These are phyloP conservation scores for Acrossocheilus fasciatus DNA, from an alignment of 2,797 vertebrate genomes.

Conservation along the genomic window DNA sequence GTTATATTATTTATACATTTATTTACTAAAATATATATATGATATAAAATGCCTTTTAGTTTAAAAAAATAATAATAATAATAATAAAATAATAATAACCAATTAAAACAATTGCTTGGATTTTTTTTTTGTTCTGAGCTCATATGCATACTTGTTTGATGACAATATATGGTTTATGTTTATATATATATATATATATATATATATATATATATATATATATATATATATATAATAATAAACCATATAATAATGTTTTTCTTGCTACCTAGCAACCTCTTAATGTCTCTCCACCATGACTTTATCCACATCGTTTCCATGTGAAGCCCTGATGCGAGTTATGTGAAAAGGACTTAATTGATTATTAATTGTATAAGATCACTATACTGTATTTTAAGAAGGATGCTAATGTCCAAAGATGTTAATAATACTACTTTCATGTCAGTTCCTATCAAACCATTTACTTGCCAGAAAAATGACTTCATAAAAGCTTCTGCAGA, in stretches of 20 bases:
- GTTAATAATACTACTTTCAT: constrained; percentile 1
- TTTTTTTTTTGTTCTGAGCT: background rate
- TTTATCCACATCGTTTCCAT: background rate
- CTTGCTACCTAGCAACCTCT: background rate
- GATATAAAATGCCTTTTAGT: background rate
- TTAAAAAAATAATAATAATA: background rate
- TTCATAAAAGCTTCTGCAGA: constrained; percentile 28
- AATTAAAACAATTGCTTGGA: background rate
- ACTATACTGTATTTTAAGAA: background rate
- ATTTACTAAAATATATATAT: background rate
- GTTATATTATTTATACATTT: background rate
- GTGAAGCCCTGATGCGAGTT: background rate
- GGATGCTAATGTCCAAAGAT: background rate
- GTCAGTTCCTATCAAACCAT: background rate
- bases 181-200: background rate
- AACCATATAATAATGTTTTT: background rate
- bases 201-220: background rate
- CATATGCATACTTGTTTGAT: background rate
- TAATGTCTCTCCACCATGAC: background rate
- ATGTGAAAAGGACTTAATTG: background rate
- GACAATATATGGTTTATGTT: background rate
- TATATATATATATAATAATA: background rate
- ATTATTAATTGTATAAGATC: background rate
- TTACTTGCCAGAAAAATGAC: constrained; percentile 9
- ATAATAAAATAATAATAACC: background rate